Percentiles rank a stretch among this genome's conserved stretches.
Evolutionary conservation across 1,140 invertebrate genomes (phyloP).

Genomic region (Anastrepha ludens): DNA sequence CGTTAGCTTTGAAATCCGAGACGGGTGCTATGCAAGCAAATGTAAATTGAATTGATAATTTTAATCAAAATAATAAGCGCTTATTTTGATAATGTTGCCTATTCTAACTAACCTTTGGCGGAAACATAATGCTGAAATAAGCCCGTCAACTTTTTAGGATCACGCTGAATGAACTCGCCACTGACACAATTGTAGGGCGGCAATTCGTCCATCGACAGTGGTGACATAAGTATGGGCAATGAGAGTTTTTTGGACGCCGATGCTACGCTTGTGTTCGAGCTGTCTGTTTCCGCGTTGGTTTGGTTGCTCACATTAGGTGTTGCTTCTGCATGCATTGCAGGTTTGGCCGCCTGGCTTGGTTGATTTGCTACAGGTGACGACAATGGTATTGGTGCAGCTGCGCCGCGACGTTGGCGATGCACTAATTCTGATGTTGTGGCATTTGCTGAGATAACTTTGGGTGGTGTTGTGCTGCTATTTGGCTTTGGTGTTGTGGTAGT

Average conservation of each 20-base stretch:
- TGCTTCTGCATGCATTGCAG: not conserved
- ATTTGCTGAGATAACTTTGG: not conserved
- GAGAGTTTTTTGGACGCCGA: constrained; percentile 6
- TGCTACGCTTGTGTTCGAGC: not conserved
- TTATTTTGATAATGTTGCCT: constrained; percentile 49
- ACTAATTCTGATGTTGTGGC: not conserved
- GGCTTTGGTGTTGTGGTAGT: constrained; percentile 51
- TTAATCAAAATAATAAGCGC: constrained; percentile 52
- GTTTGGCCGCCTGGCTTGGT: not conserved
- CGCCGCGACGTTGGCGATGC: constrained; percentile 10
- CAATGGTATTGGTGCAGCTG: not conserved
- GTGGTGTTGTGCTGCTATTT: constrained; percentile 54
- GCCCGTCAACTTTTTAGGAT: constrained; percentile 83
- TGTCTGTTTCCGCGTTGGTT: no score
- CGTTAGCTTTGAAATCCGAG: constrained; percentile 79
- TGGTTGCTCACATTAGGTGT: not conserved
- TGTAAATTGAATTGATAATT: constrained; percentile 60
- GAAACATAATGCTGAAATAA: constrained; percentile 80
- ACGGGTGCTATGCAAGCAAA: constrained; percentile 78
- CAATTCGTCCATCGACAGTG: constrained; percentile 63
- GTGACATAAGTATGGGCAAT: constrained; percentile 27
- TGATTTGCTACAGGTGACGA: not conserved
- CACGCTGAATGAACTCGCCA: constrained; percentile 77
- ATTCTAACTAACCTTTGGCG: constrained; percentile 77
- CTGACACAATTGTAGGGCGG: constrained; percentile 79